These are phyloP conservation scores for Melanerpes aurifrons DNA, from an alignment of 2,113 vertebrate species.

Conservation along the genomic window DNA sequence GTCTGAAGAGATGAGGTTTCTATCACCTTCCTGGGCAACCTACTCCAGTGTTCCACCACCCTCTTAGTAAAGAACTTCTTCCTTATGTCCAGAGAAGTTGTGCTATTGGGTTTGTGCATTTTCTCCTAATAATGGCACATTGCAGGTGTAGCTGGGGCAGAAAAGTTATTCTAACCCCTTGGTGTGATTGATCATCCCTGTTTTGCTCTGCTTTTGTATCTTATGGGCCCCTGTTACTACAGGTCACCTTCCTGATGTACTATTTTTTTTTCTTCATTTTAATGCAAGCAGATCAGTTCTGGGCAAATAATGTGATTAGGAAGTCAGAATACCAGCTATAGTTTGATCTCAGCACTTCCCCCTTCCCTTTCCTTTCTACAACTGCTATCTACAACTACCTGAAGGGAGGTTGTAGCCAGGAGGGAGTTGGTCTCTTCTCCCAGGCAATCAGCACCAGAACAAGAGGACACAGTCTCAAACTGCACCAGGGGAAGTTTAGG, in stretches of 20 bases:
- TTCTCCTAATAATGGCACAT: background rate
- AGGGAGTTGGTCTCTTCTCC: no score
- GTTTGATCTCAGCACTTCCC: background rate
- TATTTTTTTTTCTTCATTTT: background rate
- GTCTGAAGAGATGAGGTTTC: no score
- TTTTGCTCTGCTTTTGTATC: background rate
- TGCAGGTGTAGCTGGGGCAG: background rate
- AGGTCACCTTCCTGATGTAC: background rate
- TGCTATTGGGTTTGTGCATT: background rate
- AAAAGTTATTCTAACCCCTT: background rate
- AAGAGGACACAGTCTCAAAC: no score
- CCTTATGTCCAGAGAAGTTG: background rate
- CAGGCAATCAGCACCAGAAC: no score
- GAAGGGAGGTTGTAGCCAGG: no score
- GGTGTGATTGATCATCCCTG: background rate
- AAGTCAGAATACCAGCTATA: fast-evolving
- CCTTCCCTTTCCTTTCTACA: no score
- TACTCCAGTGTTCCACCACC: no score
- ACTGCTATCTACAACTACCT: no score
- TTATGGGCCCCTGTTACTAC: background rate
- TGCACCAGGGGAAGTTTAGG: no score
- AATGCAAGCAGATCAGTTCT: background rate
- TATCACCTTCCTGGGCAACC: no score
- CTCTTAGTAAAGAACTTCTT: no score
- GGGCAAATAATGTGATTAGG: background rate